A percentile compares a stretch with the other conserved stretches of the same genome.
These are phyloP conservation scores for Bufo gargarizans DNA, from an alignment of 2,113 vertebrate species.

Conservation along the genomic window DNA sequence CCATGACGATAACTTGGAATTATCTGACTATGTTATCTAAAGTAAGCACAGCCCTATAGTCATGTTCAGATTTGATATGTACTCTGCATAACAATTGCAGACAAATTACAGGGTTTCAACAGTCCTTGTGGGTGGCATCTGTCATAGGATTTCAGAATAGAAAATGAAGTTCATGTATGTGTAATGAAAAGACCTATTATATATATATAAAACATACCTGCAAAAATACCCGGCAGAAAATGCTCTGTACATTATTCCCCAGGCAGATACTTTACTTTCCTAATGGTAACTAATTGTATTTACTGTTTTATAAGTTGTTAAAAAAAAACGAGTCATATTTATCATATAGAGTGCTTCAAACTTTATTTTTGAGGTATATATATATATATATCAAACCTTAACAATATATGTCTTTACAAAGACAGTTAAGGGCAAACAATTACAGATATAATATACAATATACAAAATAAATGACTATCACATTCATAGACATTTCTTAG, in stretches of 20 bases:
- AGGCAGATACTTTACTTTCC: background rate
- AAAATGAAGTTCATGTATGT: slow-evolving; percentile 2
- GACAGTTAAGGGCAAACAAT: no score
- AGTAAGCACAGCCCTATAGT: slow-evolving; percentile 39
- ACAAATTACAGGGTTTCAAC: slow-evolving; percentile 60
- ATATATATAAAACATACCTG: background rate
- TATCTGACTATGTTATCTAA: slow-evolving; percentile 52
- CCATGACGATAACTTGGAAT: slow-evolving; percentile 40
- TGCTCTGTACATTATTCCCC: background rate
- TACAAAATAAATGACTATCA: no score
- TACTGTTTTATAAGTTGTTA: background rate
- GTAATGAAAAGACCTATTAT: background rate
- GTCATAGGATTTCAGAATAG: background rate
- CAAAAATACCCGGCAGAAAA: background rate
- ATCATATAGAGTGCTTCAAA: background rate
- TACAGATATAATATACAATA: no score
- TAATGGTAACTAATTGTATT: background rate
- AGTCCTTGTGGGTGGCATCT: slow-evolving; percentile 59
- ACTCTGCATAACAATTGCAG: slow-evolving; percentile 56
- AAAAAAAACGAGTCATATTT: background rate
- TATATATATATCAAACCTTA: background rate
- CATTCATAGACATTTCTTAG: no score
- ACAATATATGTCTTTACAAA: no score
- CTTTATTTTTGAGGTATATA: background rate
- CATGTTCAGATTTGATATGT: slow-evolving; percentile 35